Conservation (phyloP, 37 sponge, comb jelly and placozoan genomes). For the Diacarnus erythraeanus region DNA sequence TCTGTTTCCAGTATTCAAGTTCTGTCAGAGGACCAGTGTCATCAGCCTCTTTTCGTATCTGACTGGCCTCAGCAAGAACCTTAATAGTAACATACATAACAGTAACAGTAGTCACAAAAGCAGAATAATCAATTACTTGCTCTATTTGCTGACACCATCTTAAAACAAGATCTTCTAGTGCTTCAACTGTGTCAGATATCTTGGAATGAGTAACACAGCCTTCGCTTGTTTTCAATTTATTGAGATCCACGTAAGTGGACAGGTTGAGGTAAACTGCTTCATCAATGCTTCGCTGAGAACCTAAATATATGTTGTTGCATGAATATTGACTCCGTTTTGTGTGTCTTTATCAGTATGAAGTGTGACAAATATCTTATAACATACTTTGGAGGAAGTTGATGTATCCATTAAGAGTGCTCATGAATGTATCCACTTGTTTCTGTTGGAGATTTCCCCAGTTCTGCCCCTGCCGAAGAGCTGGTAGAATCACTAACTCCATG, state of each 20-base stretch:
- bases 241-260: conserved; percentile 57
- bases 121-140: too few relatives aligned
- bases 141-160: conserved; percentile 91
- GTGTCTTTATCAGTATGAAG: too few relatives aligned
- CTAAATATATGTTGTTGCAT: conserved; percentile 12
- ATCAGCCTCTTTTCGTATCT: conserved; percentile 96
- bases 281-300: conserved; percentile 72
- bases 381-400: conserved; percentile 56
- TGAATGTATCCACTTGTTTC: conserved; percentile 50
- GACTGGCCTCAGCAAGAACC: conserved; percentile 88
- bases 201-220: conserved; percentile 60
- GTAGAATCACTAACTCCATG: conserved; percentile 67
- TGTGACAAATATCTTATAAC: neutral
- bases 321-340: neutral
- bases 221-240: conserved; percentile 37
- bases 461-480: conserved; percentile 65
- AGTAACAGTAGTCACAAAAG: neutral
- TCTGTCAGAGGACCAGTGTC: conserved; percentile 92
- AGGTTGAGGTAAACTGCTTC: conserved; percentile 66
- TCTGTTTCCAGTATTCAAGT: conserved; percentile 94
- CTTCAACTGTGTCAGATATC: conserved; percentile 57
- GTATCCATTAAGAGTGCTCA: conserved; percentile 44
- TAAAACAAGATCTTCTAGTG: conserved; percentile 70
- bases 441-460: conserved; percentile 53
- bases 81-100: conserved; percentile 5